Percentiles rank a stretch among this genome's conserved stretches.
Evolutionary conservation across 2,888 invertebrate species (phyloP).

Genomic region (Cyclophora albipunctata): DNA sequence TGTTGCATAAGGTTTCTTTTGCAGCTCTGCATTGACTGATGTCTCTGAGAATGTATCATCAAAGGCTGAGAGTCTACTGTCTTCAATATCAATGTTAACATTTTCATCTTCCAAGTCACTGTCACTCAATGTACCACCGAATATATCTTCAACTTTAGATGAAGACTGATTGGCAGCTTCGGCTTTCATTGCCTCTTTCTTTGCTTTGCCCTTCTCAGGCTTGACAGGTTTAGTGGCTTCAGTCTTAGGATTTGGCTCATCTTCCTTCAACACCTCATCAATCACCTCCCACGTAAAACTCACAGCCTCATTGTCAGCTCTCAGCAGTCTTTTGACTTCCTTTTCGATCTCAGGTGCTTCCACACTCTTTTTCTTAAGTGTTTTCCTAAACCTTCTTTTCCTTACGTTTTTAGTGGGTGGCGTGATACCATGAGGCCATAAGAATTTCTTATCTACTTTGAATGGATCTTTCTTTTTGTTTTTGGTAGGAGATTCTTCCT

Average conservation of each 20-base stretch:
- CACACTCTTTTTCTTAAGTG: constrained; percentile 96
- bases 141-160: constrained; percentile 81
- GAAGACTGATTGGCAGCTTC: constrained; percentile 37
- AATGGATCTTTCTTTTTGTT: constrained; percentile 89
- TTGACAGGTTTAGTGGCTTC: constrained; percentile 38
- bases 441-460: constrained; percentile 90
- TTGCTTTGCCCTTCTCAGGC: constrained; percentile 61
- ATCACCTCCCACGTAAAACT: constrained; percentile 92
- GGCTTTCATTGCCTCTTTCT: constrained; percentile 44
- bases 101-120: constrained; percentile 88
- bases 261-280: constrained; percentile 86
- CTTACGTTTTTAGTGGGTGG: constrained; percentile 97
- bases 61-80: constrained; percentile 84
- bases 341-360: constrained; percentile 99
- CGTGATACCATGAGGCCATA: constrained; percentile 96
- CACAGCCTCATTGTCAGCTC: constrained; percentile 94
- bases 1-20: constrained; percentile 39
- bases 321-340: constrained; percentile 93
- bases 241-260: constrained; percentile 78
- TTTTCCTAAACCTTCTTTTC: constrained; percentile 93
- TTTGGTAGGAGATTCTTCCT: constrained; percentile 86
- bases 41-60: constrained; percentile 84
- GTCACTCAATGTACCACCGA: constrained; percentile 94
- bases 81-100: constrained; percentile 87
- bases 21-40: constrained; percentile 45